Evolutionary conservation across 2,888 invertebrate genomes (phyloP), one percentile per base, ranked within the genome.

Genomic region (Argynnis bischoffii): DNA sequence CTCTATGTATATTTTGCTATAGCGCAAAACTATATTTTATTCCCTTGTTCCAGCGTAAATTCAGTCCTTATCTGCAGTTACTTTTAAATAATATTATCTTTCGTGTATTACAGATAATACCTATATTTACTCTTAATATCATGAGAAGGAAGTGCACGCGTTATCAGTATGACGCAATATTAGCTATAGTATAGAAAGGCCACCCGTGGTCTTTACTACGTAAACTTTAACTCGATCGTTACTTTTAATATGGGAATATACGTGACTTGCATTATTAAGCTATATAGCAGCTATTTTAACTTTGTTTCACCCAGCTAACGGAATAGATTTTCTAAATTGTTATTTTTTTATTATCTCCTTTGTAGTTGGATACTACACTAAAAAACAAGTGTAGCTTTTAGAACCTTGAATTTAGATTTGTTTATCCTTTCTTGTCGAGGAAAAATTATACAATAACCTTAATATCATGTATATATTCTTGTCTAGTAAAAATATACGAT

Each of bases 141-240:
- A 55, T 51, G 21, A 65, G 18, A 55, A 69, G 71, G 71, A 71
- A 71, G 67, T 69, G 67, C 64, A 67, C 55, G 64, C 61, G 63
- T 71, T 69, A 69, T 71, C 69, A 69, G 48, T 55, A 69, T 67
- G 71, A 71, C 67, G 71, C 63, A 71, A 71, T 69, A 67, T 71
- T 69, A 64, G 67, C 66, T 59, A 6, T 53, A 41, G 61, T 18
- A 53, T 21, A 71, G 64, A 72, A 70, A 72, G 74, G 74, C 72
- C 73, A 72, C 73, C 70, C 72, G 65, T 71, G 55, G 69, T 66
- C 65, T 69, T 60, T 66, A 69, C 60, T 69, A 64, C 70, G 63
- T 47, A 55, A 54, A 26, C 63, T 66, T 66, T 60, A 70, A 66
- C 63, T 64, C 53, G 57, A 69, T 66, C 63, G 66, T 71, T 69